Evolutionary conservation across 2,113 vertebrate species (phyloP).

Genomic region (Ceyx cyanopectus): DNA sequence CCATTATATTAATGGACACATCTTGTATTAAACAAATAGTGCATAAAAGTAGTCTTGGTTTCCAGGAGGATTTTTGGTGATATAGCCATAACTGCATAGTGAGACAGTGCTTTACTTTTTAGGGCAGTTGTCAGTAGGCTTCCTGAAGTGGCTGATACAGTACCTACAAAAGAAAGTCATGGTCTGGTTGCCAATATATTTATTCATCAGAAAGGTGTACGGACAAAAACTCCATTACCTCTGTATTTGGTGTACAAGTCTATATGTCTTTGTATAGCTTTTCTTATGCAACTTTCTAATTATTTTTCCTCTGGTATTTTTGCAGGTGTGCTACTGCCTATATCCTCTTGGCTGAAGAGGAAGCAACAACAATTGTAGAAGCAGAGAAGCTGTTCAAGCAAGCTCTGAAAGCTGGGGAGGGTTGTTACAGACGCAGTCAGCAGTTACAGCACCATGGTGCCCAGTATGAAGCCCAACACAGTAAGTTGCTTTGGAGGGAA

Average conservation of each 20-base stretch:
- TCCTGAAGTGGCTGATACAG: neutral
- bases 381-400: constrained; percentile 97
- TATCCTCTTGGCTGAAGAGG: constrained; percentile 96
- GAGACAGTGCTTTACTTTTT: neutral
- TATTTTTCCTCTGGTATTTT: constrained; percentile 31
- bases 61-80: neutral
- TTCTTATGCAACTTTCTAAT: neutral
- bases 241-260: neutral
- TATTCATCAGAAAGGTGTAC: neutral
- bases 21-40: neutral
- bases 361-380: constrained; percentile 97
- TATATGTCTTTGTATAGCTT: neutral
- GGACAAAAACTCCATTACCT: neutral
- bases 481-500: constrained; percentile 78
- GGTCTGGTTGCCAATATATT: neutral
- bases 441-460: constrained; percentile 95
- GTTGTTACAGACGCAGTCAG: constrained; percentile 94
- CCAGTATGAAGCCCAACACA: constrained; percentile 97
- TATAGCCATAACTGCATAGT: neutral
- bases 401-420: constrained; percentile 93
- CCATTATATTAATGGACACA: neutral
- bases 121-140: neutral
- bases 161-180: neutral
- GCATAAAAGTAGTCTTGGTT: neutral
- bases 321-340: constrained; percentile 95